Conservation (phyloP, 23 tunicate genomes). For the Halocynthia aurantium region DNA sequence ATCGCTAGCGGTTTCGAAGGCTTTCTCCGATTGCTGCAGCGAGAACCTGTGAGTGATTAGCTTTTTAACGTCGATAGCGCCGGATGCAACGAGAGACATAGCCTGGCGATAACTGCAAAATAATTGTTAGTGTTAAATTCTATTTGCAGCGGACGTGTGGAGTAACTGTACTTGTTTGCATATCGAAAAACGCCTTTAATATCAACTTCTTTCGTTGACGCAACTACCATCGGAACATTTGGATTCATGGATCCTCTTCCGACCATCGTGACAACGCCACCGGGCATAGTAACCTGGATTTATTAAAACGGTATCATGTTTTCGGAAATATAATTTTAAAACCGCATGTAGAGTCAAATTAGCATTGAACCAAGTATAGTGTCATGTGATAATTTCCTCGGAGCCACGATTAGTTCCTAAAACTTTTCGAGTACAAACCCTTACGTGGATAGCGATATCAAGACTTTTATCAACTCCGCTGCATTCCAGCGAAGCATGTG, state of each 20-base stretch:
- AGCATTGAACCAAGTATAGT: too few species aligned
- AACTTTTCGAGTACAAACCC: not conserved
- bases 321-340: not conserved
- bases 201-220: conserved; percentile 84
- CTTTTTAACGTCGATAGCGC: conserved; percentile 49
- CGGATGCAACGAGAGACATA: conserved; percentile 53
- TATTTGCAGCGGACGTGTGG: not conserved
- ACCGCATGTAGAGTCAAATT: too few species aligned
- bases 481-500: conserved; percentile 81
- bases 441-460: conserved; percentile 62
- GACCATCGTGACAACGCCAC: conserved; percentile 67
- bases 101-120: conserved; percentile 71
- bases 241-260: conserved; percentile 79
- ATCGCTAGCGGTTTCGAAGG: conserved; percentile 61
- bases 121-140: not conserved
- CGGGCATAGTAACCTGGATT: conserved; percentile 66
- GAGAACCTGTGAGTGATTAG: conserved; percentile 75
- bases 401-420: not conserved
- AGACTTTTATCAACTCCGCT: conserved; percentile 92
- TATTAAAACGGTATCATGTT: not conserved
- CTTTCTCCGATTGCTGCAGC: conserved; percentile 46
- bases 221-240: conserved; percentile 76
- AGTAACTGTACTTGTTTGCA: conserved; percentile 68
- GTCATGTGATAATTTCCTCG: too few species aligned
- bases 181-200: conserved; percentile 86